Evolutionary conservation across 2,888 invertebrate genomes (phyloP).

Genomic region (Mylabris sibirica): DNA sequence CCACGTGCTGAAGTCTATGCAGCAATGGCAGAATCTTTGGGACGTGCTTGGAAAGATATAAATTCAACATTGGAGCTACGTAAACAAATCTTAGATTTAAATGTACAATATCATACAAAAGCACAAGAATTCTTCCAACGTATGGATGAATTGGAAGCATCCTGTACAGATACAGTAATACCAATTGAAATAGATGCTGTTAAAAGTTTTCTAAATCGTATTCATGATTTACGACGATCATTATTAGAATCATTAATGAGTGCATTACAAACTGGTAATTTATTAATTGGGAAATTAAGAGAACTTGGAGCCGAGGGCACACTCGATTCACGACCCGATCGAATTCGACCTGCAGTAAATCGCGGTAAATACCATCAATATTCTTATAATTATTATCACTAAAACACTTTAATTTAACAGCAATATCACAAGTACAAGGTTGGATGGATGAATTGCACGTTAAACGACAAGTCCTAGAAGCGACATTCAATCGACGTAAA

Average conservation of each 20-base stretch:
- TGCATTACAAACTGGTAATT: slow-evolving; percentile 82
- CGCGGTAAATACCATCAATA: slow-evolving; percentile 54
- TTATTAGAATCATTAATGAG: slow-evolving; percentile 80
- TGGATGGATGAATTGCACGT: slow-evolving; percentile 81
- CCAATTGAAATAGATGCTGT: slow-evolving; percentile 78
- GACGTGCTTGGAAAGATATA: slow-evolving; percentile 83
- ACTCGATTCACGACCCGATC: slow-evolving; percentile 76
- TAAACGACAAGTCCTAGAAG: slow-evolving; percentile 75
- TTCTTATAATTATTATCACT: neutral
- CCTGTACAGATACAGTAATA: slow-evolving; percentile 72
- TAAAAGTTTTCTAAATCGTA: slow-evolving; percentile 72
- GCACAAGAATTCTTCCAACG: slow-evolving; percentile 73
- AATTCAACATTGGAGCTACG: slow-evolving; percentile 79
- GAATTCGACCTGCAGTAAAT: slow-evolving; percentile 60
- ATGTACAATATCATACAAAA: slow-evolving; percentile 79
- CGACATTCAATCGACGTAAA: slow-evolving; percentile 73
- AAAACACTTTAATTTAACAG: slow-evolving; percentile 55
- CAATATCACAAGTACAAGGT: slow-evolving; percentile 74
- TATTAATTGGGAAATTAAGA: slow-evolving; percentile 75
- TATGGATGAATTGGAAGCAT: slow-evolving; percentile 73
- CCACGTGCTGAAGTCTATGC: slow-evolving; percentile 82
- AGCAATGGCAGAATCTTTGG: slow-evolving; percentile 85
- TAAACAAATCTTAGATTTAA: slow-evolving; percentile 77
- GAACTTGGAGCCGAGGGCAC: slow-evolving; percentile 78
- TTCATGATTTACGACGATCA: slow-evolving; percentile 75